phyloP scores from a whole-genome alignment of 2,888 invertebrate genomes.

The Ochropleura leucogaster region DNA sequence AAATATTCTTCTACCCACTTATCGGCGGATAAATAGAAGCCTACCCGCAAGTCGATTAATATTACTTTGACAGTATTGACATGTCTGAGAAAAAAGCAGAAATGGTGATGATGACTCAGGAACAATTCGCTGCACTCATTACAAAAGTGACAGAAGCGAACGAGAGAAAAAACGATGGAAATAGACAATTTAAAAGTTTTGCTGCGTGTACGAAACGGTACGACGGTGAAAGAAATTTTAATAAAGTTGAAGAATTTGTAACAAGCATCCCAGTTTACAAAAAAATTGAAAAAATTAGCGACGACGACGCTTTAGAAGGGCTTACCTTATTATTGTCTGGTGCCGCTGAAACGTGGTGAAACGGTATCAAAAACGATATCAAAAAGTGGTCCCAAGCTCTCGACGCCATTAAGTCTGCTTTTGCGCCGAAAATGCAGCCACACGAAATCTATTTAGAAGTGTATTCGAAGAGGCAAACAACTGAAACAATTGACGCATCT shows the following conservation, averaged over 20 bases:
- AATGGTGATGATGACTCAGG: neutral
- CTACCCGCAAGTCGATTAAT: too few species aligned
- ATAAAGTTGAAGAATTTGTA: conserved; percentile 5
- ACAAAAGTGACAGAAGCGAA: neutral
- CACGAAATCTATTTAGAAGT: neutral
- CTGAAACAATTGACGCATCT: neutral
- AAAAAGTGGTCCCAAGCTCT: neutral
- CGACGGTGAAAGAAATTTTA: conserved; percentile 3
- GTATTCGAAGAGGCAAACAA: neutral
- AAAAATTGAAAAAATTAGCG: conserved; percentile 9
- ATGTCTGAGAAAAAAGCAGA: neutral
- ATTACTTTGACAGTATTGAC: neutral
- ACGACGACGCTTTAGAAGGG: conserved; percentile 1
- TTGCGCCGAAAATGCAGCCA: neutral
- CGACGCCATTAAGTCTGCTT: neutral
- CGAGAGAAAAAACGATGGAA: too few species aligned
- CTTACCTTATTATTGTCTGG: neutral
- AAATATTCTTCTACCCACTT: too few species aligned
- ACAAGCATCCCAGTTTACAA: neutral
- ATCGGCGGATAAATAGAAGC: too few species aligned
- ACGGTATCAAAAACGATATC: neutral
- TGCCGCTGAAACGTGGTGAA: conserved; percentile 6
- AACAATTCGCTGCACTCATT: neutral
- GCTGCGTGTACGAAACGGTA: conserved; percentile 9
- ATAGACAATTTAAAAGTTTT: neutral